Percentiles rank a stretch among this genome's conserved stretches.
These are phyloP conservation scores for Augochlorella aurata DNA, from an alignment of 2,888 invertebrate genomes.

Conservation along the genomic window DNA sequence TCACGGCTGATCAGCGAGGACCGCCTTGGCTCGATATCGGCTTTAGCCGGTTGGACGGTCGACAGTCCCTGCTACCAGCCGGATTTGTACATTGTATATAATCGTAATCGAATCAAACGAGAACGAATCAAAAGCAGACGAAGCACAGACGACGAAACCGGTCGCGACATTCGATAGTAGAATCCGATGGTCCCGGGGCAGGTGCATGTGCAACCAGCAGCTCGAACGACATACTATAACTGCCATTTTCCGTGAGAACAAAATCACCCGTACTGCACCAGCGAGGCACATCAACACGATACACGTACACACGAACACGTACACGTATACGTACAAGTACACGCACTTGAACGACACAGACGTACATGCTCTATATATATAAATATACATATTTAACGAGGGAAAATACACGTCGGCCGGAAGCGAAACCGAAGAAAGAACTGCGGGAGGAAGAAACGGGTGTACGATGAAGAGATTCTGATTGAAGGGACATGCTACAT, in stretches of 20 bases:
- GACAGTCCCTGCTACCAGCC: constrained; percentile 21
- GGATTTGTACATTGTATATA: constrained; percentile 77
- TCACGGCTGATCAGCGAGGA: constrained; percentile 14
- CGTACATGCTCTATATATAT: neutral
- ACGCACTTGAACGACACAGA: neutral
- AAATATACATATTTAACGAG: constrained; percentile 13
- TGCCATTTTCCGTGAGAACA: constrained; percentile 60
- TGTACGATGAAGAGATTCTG: constrained; percentile 11
- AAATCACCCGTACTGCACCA: constrained; percentile 29
- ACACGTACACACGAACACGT: neutral
- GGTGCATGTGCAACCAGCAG: constrained; percentile 79
- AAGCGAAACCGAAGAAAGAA: neutral
- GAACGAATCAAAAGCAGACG: constrained; percentile 70
- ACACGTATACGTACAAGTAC: neutral
- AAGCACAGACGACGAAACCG: constrained; percentile 35
- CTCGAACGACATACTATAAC: constrained; percentile 60
- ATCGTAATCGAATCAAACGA: constrained; percentile 62
- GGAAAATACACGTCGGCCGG: constrained; percentile 14
- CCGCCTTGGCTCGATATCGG: neutral
- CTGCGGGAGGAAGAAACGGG: neutral
- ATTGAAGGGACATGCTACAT: neutral
- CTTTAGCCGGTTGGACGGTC: neutral
- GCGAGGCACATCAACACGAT: constrained; percentile 3
- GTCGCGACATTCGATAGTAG: constrained; percentile 61
- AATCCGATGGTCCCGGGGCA: constrained; percentile 76